phyloP scores from a whole-genome alignment of 2,113 vertebrate species.

The Salvelinus sp. region DNA sequence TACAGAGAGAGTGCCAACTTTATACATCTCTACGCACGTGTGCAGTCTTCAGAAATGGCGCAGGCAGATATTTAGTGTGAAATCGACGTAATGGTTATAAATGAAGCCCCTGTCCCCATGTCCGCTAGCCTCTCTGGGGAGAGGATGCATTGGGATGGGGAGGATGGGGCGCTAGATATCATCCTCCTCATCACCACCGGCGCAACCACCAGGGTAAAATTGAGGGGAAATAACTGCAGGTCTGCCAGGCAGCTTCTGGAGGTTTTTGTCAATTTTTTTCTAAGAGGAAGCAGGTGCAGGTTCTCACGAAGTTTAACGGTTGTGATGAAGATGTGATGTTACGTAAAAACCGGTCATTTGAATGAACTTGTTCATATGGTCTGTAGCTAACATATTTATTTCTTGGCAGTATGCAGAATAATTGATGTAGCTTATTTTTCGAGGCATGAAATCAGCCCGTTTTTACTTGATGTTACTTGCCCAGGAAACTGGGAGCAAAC shows the following conservation, averaged over 20 bases:
- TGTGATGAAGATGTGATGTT: background rate
- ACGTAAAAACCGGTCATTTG: background rate
- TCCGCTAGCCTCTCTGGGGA: slow-evolving; percentile 19
- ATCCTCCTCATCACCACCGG: background rate
- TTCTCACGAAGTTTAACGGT: background rate
- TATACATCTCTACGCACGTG: too few relatives aligned
- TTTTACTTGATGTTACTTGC: too few relatives aligned
- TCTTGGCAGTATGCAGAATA: too few relatives aligned
- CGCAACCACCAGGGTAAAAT: slow-evolving; percentile 7
- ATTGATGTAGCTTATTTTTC: too few relatives aligned
- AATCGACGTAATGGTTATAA: too few relatives aligned
- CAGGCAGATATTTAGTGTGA: too few relatives aligned
- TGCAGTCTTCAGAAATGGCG: too few relatives aligned
- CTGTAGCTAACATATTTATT: background rate
- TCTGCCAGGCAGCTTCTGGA: background rate
- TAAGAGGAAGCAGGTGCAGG: background rate
- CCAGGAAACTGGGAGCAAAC: too few relatives aligned
- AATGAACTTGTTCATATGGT: background rate
- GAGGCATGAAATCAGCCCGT: too few relatives aligned
- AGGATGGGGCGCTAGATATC: background rate
- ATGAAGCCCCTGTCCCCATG: background rate
- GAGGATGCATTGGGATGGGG: slow-evolving; percentile 23
- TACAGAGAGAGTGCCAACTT: too few relatives aligned
- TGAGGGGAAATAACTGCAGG: slow-evolving; percentile 24
- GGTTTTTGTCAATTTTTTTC: background rate